Evolutionary conservation across 2,888 invertebrate species (phyloP), one percentile per base, ranked within the genome.

Genomic region (Anorthoa munda): DNA sequence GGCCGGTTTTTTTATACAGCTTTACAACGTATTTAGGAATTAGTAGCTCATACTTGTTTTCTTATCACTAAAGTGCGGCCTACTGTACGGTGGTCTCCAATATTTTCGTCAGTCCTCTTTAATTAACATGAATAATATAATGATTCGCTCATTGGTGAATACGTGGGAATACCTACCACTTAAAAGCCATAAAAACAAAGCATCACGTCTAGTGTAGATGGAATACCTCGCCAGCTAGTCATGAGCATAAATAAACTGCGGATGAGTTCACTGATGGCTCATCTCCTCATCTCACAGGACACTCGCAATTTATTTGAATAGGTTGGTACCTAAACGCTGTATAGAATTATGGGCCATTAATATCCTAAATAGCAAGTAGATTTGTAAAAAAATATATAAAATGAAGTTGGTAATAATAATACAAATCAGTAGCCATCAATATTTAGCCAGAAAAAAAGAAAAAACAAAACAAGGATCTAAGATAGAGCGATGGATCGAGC

Each of bases 241-340:
- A 77, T 31, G 15, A 39, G 12, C 39, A 53, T 73, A 65, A 72
- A 73, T 73, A 61, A 50, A 73, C 39, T 21, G 21, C 7, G 9
- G 13, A 50, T 60, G 73, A 60, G 23, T 39, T 65, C 61, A 72
- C 60, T 31, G 23, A 56, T 66, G 60, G 23, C 18, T 72, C 51
- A 75, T 56, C 75, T 26, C 23, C 15, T 66, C 46, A 63, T 56
- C 75, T 26, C 17, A 58, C 21, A 63, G 18, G 48, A 67, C 9
- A 61, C 26, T 58, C 7, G 55, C 48, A 48, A 23, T 71, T 65
- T n/a, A 45, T 26, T 56, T 48, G 13, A 71, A 61, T 63, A 39
- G 9, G 39, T 39, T 3, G 26, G 2, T 26, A 39, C 2, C 23
- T 55, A 17, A 59, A 45, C 26, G 58, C 15, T 26, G 7, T 46